Base-by-base conservation (phyloP, 2,113 vertebrate species). In the Oxyruncus cristatus region DNA sequence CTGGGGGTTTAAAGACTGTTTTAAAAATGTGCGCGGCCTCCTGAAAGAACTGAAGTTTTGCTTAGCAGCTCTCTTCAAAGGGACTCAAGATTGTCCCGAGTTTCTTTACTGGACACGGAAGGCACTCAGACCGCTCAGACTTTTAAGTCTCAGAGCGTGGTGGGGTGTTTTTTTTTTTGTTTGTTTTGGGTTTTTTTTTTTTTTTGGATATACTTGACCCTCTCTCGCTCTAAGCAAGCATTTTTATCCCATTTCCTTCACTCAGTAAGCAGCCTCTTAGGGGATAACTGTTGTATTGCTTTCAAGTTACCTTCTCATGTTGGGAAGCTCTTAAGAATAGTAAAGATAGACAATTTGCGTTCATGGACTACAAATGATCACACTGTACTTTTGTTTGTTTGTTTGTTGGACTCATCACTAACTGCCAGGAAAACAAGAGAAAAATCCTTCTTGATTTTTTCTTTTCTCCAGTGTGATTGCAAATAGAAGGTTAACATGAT, bases 381-480 rank as follows among this genome's bases (percentile, higher is more conserved):
- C 0, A 1, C 21, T 63, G n/a, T 11, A 3, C 14, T 18, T 42
- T 39, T 47, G 4, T 53, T 47, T 6, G 2, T 42, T 74, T 44
- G 2, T 42, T 74, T 44, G 8, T 37, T 37, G 12, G 8, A 28
- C 23, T 74, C 8, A 1, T 28, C 15, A 17, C 24, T 59, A 81
- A 52, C 56, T 78, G 17, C 9, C 41, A 49, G 39, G 7, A 81
- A 91, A 68, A 50, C 22, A 55, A 68, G 19, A 72, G 24, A 50
- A 85, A 87, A 72, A 11, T 3, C 5, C 2, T 4, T 61, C 24
- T 24, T 37, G 4, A 1, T 58, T 55, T 44, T 66, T 37, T 56
- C 33, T 7, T 22, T 9, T 1, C 11, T 37, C 24, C 16, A 7
- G 63, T 71, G 7, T 19, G 16, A 49, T 56, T 63, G 14, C 49